Evolutionary conservation across 2,888 invertebrate genomes (phyloP).

Genomic region (Drosophila phalerata): DNA sequence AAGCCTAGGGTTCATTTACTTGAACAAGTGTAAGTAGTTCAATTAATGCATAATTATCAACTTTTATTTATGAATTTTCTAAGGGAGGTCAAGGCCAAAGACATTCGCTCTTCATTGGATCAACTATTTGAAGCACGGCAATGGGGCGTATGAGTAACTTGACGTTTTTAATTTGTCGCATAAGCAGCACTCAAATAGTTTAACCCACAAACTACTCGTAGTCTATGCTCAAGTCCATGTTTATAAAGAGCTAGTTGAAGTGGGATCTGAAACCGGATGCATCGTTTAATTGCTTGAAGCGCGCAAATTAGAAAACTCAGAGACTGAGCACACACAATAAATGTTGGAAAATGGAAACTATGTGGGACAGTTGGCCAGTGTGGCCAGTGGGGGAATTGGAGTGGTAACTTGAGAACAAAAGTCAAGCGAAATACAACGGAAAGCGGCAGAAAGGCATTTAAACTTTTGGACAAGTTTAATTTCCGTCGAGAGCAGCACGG

Average conservation of each 20-base stretch:
- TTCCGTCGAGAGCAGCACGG: slow-evolving; percentile 64
- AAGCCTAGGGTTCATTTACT: not conserved
- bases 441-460: slow-evolving; percentile 77
- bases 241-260: not conserved
- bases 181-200: slow-evolving; percentile 30
- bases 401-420: slow-evolving; percentile 64
- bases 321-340: slow-evolving; percentile 41
- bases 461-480: slow-evolving; percentile 80
- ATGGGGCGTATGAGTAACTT: slow-evolving; percentile 56
- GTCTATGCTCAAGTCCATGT: not conserved
- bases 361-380: slow-evolving; percentile 26
- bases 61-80: not conserved
- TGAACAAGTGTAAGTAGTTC: not conserved
- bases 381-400: not conserved
- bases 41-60: not conserved
- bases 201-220: slow-evolving; percentile 8
- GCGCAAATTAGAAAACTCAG: slow-evolving; percentile 69
- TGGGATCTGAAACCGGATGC: slow-evolving; percentile 47
- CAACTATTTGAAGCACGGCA: slow-evolving; percentile 12
- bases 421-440: slow-evolving; percentile 60
- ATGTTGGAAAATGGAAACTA: slow-evolving; percentile 44
- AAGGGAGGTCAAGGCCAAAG: slow-evolving; percentile 17
- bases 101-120: not conserved
- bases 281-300: slow-evolving; percentile 60
- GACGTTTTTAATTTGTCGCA: slow-evolving; percentile 60